Evolutionary conservation across 1,140 invertebrate genomes (phyloP).

Genomic region (Ostrea edulis): DNA sequence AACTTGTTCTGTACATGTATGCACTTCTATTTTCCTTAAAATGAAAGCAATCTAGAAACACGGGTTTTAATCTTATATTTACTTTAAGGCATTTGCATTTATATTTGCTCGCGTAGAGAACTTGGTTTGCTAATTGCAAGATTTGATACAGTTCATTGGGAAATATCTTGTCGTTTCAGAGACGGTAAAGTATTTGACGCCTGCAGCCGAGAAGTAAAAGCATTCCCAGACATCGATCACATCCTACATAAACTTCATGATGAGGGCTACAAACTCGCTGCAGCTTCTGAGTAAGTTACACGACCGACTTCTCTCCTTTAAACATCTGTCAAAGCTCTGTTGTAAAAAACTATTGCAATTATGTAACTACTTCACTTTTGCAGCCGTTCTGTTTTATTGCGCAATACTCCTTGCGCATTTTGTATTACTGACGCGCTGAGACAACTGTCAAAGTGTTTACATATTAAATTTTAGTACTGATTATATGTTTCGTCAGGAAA

Average conservation of each 20-base stretch:
- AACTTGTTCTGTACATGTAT: no score
- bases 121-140: neutral
- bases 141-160: neutral
- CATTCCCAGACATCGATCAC: slow-evolving; percentile 84
- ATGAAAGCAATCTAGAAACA: no score
- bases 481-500: no score
- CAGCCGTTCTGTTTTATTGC: neutral
- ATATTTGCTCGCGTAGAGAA: neutral
- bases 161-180: slow-evolving; percentile 56
- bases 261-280: slow-evolving; percentile 82
- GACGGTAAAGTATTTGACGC: slow-evolving; percentile 80
- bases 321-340: neutral
- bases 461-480: neutral
- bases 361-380: neutral
- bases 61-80: neutral
- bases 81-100: neutral
- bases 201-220: slow-evolving; percentile 80
- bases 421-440: neutral
- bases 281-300: slow-evolving; percentile 81
- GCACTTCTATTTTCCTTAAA: no score
- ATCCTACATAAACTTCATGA: slow-evolving; percentile 82
- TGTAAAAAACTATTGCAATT: neutral
- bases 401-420: neutral
- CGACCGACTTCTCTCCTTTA: neutral
- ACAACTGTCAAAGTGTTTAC: slow-evolving; percentile 16